Base-by-base conservation (phyloP, 2,888 invertebrate species). In the Fragum sueziense region DNA sequence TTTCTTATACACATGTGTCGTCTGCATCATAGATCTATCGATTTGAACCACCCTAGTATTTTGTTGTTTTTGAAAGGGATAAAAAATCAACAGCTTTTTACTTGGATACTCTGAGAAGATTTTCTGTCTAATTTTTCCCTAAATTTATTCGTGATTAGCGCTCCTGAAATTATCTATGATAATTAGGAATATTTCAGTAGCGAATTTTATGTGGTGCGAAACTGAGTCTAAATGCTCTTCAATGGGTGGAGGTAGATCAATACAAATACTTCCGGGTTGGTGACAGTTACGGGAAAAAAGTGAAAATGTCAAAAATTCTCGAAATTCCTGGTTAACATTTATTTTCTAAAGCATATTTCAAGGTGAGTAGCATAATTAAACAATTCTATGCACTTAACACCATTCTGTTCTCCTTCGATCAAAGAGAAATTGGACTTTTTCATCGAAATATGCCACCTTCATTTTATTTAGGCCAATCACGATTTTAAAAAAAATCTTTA, bases 251-350 rank as follows among this genome's bases (percentile, higher is more conserved):
- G 69, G 31, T 52, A 31, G 9, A 47, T 68, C 52, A n/a, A 7
- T 52, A n/a, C 7, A 62, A 73, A 65, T 65, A 65, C 72, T 73
- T 73, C 72, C 72, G 72, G 72, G 72, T 73, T 73, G 72, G 72
- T 73, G 72, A 73, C 72, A 73, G 65, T 51, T 33, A 62, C 20
- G 20, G 11, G 47, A 73, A 73, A 52, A 62, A 29, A 31, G 41
- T 33, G 25, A 70, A 70, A 70, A 70, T 70, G 70, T 70, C 54
- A 70, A 70, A 57, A 59, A 70, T 62, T 62, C 62, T n/a, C 62
- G 62, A 62, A 62, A 62, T 62, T 62, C 62, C 62, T 37, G 62
- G 25, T 62, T 62, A 62, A 37, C 34, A 20, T 11, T 34, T 34
- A 6, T 14, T 62, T 62, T n/a, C n/a, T 34, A 11, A 20, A 1